Conservation (phyloP, 2,113 vertebrate species). For the Hyaena hyaena region DNA sequence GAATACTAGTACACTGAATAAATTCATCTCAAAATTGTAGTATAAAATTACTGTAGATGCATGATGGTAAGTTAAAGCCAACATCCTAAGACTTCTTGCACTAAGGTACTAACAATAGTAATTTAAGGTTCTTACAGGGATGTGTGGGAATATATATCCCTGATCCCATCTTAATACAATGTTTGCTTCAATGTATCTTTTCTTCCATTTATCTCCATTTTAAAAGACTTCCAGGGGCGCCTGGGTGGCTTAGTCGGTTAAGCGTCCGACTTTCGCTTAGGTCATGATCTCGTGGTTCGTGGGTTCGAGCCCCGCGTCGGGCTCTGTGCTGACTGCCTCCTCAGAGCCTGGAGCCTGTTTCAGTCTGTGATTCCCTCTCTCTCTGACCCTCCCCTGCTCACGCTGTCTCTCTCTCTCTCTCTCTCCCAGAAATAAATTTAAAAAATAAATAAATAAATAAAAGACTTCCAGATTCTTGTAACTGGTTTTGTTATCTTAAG, state of each 20-base stretch:
- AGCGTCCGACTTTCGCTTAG: too few relatives aligned
- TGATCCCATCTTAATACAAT: too few relatives aligned
- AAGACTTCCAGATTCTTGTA: not conserved
- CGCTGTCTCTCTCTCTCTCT: too few relatives aligned
- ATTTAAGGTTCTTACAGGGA: not conserved
- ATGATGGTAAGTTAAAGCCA: not conserved
- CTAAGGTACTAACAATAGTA: not conserved
- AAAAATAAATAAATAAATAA: not conserved
- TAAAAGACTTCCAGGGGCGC: not conserved
- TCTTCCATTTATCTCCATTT: not conserved
- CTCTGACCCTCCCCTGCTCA: too few relatives aligned
- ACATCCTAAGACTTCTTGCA: not conserved
- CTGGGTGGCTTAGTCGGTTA: too few relatives aligned
- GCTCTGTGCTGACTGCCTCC: too few relatives aligned
- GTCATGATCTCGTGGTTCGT: too few relatives aligned
- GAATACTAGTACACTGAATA: not conserved
- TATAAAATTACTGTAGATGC: not conserved
- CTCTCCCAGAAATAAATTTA: too few relatives aligned
- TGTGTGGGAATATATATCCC: fast-evolving
- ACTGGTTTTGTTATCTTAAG: not conserved
- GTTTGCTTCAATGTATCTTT: not conserved
- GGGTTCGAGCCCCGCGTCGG: too few relatives aligned
- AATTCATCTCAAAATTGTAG: not conserved
- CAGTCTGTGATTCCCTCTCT: too few relatives aligned
- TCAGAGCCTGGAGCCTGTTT: too few relatives aligned